Percentiles rank a stretch among this genome's conserved stretches.
phyloP scores from a whole-genome alignment of 2,888 invertebrate species.

The Malacosoma neustria region DNA sequence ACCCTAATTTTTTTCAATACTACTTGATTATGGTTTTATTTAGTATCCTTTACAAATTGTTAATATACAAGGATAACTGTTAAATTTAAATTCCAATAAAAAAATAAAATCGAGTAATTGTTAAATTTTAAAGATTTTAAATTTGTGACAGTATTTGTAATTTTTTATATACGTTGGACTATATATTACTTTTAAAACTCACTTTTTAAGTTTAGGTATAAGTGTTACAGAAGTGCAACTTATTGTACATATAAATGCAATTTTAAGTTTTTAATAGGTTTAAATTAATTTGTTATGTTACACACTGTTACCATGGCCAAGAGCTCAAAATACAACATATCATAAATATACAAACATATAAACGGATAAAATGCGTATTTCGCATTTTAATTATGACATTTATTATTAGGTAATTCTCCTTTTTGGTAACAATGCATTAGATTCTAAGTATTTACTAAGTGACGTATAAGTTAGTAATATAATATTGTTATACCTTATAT shows the following conservation, averaged over 20 bases:
- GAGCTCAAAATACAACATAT: constrained; percentile 68
- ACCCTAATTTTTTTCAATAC: too few relatives aligned
- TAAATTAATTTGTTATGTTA: constrained; percentile 27
- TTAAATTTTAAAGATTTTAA: constrained; percentile 13
- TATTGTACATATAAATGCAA: constrained; percentile 59
- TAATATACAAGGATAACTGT: too few relatives aligned
- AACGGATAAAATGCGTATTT: constrained; percentile 13
- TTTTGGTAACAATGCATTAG: neutral
- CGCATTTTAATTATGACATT: neutral
- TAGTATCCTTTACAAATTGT: too few relatives aligned
- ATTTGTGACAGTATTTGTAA: constrained; percentile 30
- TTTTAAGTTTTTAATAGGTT: constrained; percentile 30
- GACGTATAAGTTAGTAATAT: too few relatives aligned
- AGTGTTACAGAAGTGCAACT: constrained; percentile 30
- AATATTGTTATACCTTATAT: too few relatives aligned
- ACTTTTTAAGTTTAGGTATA: neutral
- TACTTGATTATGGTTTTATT: too few relatives aligned
- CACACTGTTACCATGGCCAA: constrained; percentile 54
- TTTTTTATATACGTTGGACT: constrained; percentile 39
- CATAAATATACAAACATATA: constrained; percentile 27
- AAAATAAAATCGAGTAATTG: too few relatives aligned
- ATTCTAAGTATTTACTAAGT: too few relatives aligned
- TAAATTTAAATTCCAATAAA: neutral
- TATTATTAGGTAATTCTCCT: neutral
- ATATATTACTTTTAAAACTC: constrained; percentile 5